These are phyloP conservation scores for Potorous gilbertii DNA, from an alignment of 2,797 vertebrate species.

Conservation along the genomic window DNA sequence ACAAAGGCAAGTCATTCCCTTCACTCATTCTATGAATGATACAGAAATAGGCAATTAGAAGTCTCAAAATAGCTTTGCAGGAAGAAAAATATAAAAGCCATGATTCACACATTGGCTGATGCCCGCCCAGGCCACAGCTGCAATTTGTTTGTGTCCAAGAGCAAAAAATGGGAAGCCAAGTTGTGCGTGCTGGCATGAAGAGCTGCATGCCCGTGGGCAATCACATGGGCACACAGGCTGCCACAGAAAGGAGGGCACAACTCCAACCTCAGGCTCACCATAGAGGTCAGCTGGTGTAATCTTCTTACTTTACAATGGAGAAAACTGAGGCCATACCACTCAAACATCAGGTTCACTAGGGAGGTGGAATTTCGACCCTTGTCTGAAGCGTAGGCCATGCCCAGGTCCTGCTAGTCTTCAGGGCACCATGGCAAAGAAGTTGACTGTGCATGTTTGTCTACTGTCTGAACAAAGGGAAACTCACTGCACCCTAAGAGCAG, in stretches of 20 bases:
- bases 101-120: slow-evolving; percentile 60
- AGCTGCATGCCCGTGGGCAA: neutral
- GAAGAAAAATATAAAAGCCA: neutral
- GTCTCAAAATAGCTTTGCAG: slow-evolving; percentile 67
- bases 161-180: neutral
- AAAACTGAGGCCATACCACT: neutral
- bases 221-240: neutral
- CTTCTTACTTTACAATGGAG: neutral
- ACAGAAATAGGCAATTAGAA: slow-evolving; percentile 64
- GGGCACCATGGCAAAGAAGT: neutral
- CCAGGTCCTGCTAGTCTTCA: neutral
- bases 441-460: neutral
- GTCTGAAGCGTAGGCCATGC: neutral
- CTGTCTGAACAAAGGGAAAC: neutral
- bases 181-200: neutral
- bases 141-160: slow-evolving; percentile 52
- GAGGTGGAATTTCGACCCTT: neutral
- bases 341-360: neutral
- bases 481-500: neutral
- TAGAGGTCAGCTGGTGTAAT: too few species aligned
- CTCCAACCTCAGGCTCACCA: neutral
- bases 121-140: slow-evolving; percentile 46
- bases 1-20: slow-evolving; percentile 71
- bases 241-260: neutral
- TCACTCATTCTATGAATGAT: slow-evolving; percentile 65